Percentiles rank a stretch among this genome's conserved stretches.
Evolutionary conservation across 2,113 vertebrate species (phyloP).

Genomic region (Scalopus aquaticus): DNA sequence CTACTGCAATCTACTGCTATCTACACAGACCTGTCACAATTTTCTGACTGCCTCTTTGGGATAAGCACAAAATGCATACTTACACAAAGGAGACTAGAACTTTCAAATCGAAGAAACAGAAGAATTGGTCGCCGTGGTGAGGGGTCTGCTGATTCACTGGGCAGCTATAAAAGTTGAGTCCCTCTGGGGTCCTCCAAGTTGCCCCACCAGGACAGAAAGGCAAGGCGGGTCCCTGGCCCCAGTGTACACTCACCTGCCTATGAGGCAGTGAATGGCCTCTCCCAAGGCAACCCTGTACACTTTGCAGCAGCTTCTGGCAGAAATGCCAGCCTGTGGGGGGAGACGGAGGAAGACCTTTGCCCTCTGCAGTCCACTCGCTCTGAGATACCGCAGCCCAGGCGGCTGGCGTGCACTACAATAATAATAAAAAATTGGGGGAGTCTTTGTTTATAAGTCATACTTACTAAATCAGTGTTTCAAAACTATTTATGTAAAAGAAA

Average conservation of each 20-base stretch:
- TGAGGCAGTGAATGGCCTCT: neutral
- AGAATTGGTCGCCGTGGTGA: neutral
- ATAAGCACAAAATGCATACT: neutral
- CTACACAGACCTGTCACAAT: neutral
- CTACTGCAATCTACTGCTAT: neutral
- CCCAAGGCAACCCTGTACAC: neutral
- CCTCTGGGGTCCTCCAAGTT: neutral
- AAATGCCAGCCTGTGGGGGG: neutral
- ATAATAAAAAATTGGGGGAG: neutral
- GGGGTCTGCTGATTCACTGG: neutral
- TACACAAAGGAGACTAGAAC: neutral
- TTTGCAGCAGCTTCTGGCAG: neutral
- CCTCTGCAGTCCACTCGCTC: rapidly evolving
- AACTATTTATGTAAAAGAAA: conserved; percentile 59
- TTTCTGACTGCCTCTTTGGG: neutral
- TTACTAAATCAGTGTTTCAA: conserved; percentile 60
- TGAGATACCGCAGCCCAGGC: neutral
- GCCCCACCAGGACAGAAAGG: rapidly evolving
- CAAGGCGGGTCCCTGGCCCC: neutral
- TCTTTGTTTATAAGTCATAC: conserved; percentile 59
- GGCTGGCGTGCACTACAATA: neutral
- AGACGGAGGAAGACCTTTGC: rapidly evolving
- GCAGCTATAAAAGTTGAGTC: neutral
- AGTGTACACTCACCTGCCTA: neutral
- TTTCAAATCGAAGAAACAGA: neutral